These are phyloP conservation scores for Lithophane ornitopus DNA, from an alignment of 2,888 invertebrate species.

Conservation along the genomic window DNA sequence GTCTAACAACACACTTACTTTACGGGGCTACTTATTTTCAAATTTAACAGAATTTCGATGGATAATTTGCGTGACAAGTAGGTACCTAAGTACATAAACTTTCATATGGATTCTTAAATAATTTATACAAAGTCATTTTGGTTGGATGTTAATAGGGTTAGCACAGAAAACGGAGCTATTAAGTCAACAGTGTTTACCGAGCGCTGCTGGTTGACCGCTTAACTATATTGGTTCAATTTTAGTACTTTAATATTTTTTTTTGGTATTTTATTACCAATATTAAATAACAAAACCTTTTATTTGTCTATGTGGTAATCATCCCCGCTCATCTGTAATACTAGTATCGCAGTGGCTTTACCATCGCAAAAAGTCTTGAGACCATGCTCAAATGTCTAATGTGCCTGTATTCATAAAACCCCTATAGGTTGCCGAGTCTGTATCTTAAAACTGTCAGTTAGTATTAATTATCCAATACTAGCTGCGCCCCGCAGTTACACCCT, in stretches of 20 bases:
- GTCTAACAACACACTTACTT: background rate
- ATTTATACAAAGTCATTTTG: background rate
- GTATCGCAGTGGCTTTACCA: background rate
- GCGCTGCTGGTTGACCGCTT: background rate
- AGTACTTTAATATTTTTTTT: too few species aligned
- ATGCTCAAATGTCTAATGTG: background rate
- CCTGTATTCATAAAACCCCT: background rate
- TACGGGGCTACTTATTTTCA: background rate
- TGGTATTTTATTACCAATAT: background rate
- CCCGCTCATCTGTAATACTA: background rate
- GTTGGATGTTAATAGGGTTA: background rate
- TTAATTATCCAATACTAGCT: conserved; percentile 24
- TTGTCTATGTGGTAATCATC: background rate
- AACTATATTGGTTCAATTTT: background rate
- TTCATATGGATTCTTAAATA: background rate
- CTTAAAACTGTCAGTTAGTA: conserved; percentile 19
- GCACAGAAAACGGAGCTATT: conserved; percentile 10
- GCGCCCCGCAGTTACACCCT: too few species aligned
- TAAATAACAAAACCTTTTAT: background rate
- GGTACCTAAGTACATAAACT: background rate
- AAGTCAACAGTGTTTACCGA: background rate
- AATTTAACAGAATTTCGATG: background rate
- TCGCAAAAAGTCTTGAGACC: background rate
- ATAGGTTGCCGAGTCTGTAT: background rate
- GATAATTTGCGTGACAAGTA: too few species aligned